Evolutionary conservation across 92 coral and sea anemone species (phyloP).

Genomic region (Scolanthus callimorphus): DNA sequence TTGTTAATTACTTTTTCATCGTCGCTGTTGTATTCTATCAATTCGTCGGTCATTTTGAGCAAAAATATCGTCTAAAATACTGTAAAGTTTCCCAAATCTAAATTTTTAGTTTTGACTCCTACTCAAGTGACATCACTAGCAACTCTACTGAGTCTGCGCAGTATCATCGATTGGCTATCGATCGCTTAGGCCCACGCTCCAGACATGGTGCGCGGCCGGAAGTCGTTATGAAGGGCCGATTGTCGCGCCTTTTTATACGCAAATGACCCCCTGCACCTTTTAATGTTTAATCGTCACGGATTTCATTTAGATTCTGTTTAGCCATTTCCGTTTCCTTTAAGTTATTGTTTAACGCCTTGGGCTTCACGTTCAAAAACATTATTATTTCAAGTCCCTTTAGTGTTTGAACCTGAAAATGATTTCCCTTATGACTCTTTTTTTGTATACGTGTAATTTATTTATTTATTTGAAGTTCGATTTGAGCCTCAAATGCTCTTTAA

Average conservation of each 20-base stretch:
- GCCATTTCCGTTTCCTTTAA: too few relatives aligned
- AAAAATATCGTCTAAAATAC: conserved; percentile 35
- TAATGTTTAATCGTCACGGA: too few relatives aligned
- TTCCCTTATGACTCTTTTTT: too few relatives aligned
- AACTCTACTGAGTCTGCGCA: conserved; percentile 71
- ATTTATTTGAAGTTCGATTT: too few relatives aligned
- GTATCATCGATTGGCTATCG: conserved; percentile 22
- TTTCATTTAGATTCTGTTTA: too few relatives aligned
- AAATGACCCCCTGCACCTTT: not conserved
- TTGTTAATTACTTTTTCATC: conserved; percentile 73
- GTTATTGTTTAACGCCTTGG: too few relatives aligned
- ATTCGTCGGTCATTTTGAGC: conserved; percentile 60
- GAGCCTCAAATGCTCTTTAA: too few relatives aligned
- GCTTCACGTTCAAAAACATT: too few relatives aligned
- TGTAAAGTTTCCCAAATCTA: conserved; percentile 58
- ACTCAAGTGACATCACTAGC: conserved; percentile 85
- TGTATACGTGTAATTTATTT: too few relatives aligned
- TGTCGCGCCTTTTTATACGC: not conserved
- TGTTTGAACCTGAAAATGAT: too few relatives aligned
- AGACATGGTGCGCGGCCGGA: conserved; percentile 25
- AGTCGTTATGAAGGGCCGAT: conserved; percentile 1
- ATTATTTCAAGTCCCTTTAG: too few relatives aligned
- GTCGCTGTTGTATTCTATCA: conserved; percentile 71
- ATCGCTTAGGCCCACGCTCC: conserved; percentile 31
- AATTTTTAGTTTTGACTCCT: conserved; percentile 56